Evolutionary conservation across 2,888 invertebrate genomes (phyloP).

Genomic region (Stenotaenia linearis): DNA sequence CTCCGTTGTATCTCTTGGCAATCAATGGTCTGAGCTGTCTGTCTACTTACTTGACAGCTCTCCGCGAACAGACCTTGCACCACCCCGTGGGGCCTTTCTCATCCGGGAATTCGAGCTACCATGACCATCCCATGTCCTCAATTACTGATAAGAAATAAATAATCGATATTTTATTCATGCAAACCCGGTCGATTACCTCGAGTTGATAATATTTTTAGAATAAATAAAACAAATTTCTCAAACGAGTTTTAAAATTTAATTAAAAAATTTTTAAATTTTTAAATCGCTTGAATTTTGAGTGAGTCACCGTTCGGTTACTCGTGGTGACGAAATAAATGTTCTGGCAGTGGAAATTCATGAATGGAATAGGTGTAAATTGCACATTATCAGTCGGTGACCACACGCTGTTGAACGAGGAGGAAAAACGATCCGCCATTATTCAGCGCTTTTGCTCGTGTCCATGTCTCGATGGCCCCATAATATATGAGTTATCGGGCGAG

Average conservation of each 20-base stretch:
- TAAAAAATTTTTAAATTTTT: too few species aligned
- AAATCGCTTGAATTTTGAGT: not conserved
- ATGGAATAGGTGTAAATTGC: conserved; percentile 32
- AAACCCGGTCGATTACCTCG: not conserved
- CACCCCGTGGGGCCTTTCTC: not conserved
- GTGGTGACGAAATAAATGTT: not conserved
- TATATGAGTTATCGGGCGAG: conserved; percentile 2
- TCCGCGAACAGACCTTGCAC: not conserved
- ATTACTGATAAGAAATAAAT: conserved; percentile 21
- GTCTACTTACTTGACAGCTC: not conserved
- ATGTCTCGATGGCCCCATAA: conserved; percentile 21
- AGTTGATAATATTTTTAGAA: not conserved
- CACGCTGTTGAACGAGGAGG: conserved; percentile 24
- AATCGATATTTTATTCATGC: conserved; percentile 1
- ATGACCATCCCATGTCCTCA: not conserved
- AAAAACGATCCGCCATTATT: conserved; percentile 31
- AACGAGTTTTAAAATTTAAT: too few species aligned
- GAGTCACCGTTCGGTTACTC: not conserved
- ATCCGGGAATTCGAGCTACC: not conserved
- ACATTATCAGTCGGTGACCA: conserved; percentile 31
- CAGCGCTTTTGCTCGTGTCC: conserved; percentile 26
- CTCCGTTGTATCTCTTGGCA: not conserved
- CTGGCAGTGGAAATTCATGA: conserved; percentile 21
- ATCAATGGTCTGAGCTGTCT: conserved; percentile 2
- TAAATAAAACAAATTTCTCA: not conserved